Percentiles rank a stretch among this genome's conserved stretches.
phyloP scores from a whole-genome alignment of 2,113 vertebrate species.

The Cebus imitator region DNA sequence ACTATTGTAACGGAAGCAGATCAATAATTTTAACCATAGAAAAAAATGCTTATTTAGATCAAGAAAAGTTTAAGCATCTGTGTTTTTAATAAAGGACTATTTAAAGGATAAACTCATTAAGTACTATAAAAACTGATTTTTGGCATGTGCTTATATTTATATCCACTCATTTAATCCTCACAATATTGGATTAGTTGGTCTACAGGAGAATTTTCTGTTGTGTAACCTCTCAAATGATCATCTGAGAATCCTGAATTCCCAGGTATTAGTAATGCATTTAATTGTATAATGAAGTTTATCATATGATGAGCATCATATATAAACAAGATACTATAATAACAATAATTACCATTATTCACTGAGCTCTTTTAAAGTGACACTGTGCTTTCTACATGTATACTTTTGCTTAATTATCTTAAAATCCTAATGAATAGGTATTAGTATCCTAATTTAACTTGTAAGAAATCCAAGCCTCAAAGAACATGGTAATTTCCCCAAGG shows the following conservation, averaged over 20 bases:
- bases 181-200: neutral
- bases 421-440: neutral
- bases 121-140: neutral
- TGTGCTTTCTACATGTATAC: neutral
- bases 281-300: neutral
- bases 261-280: neutral
- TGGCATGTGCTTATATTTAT: too few species aligned
- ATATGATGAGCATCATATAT: neutral
- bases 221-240: neutral
- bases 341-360: neutral
- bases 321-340: neutral
- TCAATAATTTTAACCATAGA: neutral
- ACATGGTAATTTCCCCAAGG: neutral
- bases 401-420: neutral
- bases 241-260: neutral
- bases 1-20: neutral
- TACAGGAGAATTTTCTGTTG: neutral
- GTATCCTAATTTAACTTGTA: neutral
- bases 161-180: neutral
- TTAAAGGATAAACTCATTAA: neutral
- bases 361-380: constrained; percentile 15
- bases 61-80: neutral
- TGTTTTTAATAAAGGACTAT: neutral
- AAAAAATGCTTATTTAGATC: neutral
- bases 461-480: neutral